Evolutionary conservation across 2,888 invertebrate species (phyloP).

Genomic region (Camponotus fellah): DNA sequence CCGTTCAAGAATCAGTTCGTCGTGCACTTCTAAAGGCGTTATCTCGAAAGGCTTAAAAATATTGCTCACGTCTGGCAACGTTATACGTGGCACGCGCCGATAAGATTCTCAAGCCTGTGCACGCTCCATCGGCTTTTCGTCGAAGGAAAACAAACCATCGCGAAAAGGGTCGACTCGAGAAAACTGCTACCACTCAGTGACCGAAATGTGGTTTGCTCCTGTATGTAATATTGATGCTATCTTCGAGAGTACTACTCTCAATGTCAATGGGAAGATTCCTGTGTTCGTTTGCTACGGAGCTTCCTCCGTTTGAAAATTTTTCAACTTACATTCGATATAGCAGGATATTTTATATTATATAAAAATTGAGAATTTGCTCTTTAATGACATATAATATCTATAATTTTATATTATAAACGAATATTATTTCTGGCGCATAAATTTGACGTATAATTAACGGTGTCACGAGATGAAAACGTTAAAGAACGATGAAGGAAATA

Average conservation of each 20-base stretch:
- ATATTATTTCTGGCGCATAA: neutral
- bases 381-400: neutral
- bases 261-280: neutral
- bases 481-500: neutral
- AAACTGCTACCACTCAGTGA: neutral
- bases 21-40: constrained; percentile 26
- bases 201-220: constrained; percentile 17
- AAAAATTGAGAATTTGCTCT: neutral
- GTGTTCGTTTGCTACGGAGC: neutral
- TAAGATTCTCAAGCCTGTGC: constrained; percentile 29
- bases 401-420: neutral
- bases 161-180: neutral
- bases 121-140: constrained; percentile 9
- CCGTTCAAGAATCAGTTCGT: constrained; percentile 36
- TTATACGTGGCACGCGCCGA: constrained; percentile 36
- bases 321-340: neutral
- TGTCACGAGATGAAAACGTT: neutral
- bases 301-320: neutral
- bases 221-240: constrained; percentile 29
- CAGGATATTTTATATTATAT: neutral
- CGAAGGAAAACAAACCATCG: neutral
- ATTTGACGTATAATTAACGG: neutral
- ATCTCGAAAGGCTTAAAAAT: constrained; percentile 54
- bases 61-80: constrained; percentile 39
- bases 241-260: neutral